Evolutionary conservation across 2,113 vertebrate species (phyloP).

Genomic region (Nicator chloris): DNA sequence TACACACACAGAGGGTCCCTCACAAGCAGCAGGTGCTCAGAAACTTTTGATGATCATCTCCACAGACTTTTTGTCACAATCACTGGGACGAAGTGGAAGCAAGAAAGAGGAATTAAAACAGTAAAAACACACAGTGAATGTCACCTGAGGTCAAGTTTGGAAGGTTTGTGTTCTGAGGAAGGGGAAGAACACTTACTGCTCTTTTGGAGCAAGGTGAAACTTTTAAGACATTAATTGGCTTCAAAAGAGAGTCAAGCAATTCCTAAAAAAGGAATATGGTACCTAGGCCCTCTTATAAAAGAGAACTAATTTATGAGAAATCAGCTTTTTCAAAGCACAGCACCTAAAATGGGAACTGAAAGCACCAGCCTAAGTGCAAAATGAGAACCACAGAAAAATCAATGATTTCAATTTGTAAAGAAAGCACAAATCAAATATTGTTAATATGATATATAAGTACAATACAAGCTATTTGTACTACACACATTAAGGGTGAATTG

Average conservation of each 20-base stretch:
- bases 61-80: neutral
- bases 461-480: constrained; percentile 60
- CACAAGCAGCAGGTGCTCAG: neutral
- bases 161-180: neutral
- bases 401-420: constrained; percentile 69
- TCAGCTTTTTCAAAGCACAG: neutral
- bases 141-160: neutral
- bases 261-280: neutral
- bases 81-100: neutral
- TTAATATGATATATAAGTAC: constrained; percentile 69
- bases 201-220: neutral
- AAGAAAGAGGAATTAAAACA: neutral
- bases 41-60: neutral
- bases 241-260: neutral
- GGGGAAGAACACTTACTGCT: neutral
- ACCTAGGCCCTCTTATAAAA: neutral
- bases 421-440: constrained; percentile 63
- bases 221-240: neutral
- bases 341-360: neutral
- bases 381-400: constrained; percentile 61
- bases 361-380: constrained; percentile 22
- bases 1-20: neutral
- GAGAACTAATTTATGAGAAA: neutral
- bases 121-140: neutral
- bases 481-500: constrained; percentile 69